Base-by-base conservation (phyloP, 2,113 vertebrate species). In the Aix galericulata region DNA sequence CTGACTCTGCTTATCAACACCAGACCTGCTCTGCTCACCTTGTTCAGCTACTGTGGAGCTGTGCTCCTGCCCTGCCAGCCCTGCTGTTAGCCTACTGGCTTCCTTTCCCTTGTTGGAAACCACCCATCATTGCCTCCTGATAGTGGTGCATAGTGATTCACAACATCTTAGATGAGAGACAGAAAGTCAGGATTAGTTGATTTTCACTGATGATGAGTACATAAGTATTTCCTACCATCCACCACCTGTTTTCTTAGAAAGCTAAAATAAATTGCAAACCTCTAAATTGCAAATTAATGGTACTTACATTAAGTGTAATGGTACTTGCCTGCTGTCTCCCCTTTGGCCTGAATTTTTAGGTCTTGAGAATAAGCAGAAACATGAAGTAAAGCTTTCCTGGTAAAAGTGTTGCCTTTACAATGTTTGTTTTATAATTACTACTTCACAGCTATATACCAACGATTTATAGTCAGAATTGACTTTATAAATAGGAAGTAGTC, bases 11-110 rank as follows among this genome's bases (percentile, higher is more conserved):
- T 17, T 82, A 29, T 5, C 29, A 75, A 29, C 44, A 73, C 5
- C 13, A 55, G 55, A 81, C 7, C 6, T 63, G 13, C 17, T 83
- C 8, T 73, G 11, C 27, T 73, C 26, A 11, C 7, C 7, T 55
- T 60, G 8, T 40, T 84, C 32, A 10, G 31, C 23, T 21, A 14
- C 12, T 6, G 3, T 36, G 16, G 31, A 27, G 34, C n/a, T 63
- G 4, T 14, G 4, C 3, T 23, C 9, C 13, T 48, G 4, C 20
- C 46, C 29, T 48, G 8, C 21, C 40, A 62, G 32, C 3, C 7
- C 20, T 38, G 4, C 16, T 23, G 25, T 69, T 4, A 8, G 0
- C 1, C 13, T 32, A 2, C 21, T 14, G 13, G 14, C 22, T 82
- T 67, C 14, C 1, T 48, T 53, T 58, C 3, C 7, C 36, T 72